phyloP scores from a whole-genome alignment of 2,888 invertebrate genomes.

The Hypercompe scribonia region DNA sequence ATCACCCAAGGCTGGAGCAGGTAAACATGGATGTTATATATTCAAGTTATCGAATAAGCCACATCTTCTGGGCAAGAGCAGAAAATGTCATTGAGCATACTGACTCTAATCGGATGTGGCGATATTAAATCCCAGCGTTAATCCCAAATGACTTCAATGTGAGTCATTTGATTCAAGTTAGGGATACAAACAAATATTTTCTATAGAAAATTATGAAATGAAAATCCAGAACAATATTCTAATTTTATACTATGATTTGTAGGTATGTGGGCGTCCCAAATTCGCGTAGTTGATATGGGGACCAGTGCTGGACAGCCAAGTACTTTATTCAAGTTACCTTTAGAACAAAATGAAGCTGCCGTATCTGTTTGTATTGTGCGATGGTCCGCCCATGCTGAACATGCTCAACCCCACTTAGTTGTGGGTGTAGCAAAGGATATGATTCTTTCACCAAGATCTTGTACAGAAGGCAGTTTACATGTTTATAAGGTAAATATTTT shows the following conservation, averaged over 20 bases:
- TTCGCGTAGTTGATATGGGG: slow-evolving; percentile 95
- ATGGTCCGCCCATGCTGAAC: slow-evolving; percentile 88
- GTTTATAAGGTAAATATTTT: slow-evolving; percentile 89
- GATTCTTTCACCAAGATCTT: slow-evolving; percentile 94
- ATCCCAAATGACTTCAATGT: slow-evolving; percentile 79
- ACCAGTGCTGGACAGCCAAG: slow-evolving; percentile 86
- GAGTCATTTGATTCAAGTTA: slow-evolving; percentile 83
- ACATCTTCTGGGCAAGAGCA: slow-evolving; percentile 86
- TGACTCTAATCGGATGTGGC: slow-evolving; percentile 85
- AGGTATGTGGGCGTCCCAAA: slow-evolving; percentile 98
- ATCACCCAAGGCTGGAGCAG: slow-evolving; percentile 97
- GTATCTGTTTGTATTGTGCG: slow-evolving; percentile 94
- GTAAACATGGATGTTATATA: slow-evolving; percentile 51
- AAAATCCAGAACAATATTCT: not conserved
- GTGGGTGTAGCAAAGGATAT: slow-evolving; percentile 97
- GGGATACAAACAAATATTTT: slow-evolving; percentile 66
- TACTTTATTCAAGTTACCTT: slow-evolving; percentile 91
- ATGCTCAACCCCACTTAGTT: slow-evolving; percentile 86
- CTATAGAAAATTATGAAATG: not conserved
- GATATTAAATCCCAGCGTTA: slow-evolving; percentile 79
- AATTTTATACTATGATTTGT: slow-evolving; percentile 25
- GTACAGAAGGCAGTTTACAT: slow-evolving; percentile 93
- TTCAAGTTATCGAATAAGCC: slow-evolving; percentile 56
- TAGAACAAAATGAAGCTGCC: slow-evolving; percentile 99
- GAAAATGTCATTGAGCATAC: slow-evolving; percentile 68